Evolutionary conservation across 2,888 invertebrate genomes (phyloP).

Genomic region (Nemurella pictetii): DNA sequence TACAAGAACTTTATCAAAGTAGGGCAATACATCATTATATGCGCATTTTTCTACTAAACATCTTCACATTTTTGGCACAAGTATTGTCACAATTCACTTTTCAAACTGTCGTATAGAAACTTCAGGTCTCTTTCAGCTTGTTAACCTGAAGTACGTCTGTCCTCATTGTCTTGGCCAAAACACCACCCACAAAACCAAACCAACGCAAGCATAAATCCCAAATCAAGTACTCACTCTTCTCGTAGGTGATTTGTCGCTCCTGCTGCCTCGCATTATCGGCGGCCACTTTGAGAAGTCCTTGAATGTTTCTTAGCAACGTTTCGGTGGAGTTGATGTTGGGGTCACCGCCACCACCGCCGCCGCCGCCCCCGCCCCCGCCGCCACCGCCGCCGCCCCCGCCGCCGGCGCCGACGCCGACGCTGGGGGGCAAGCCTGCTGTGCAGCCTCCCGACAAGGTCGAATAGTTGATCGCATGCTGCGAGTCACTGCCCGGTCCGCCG

Average conservation of each 20-base stretch:
- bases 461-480: conserved; percentile 77
- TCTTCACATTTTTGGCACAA: too few species aligned
- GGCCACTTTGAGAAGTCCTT: conserved; percentile 94
- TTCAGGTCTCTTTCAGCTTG: too few species aligned
- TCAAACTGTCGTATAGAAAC: too few species aligned
- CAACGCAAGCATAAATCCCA: too few species aligned
- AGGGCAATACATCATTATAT: too few species aligned
- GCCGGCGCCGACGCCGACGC: conserved; percentile 52
- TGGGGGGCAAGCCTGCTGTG: conserved; percentile 58
- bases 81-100: too few species aligned
- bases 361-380: conserved; percentile 52
- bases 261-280: conserved; percentile 96
- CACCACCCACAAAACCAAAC: too few species aligned
- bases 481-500: conserved; percentile 52
- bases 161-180: too few species aligned
- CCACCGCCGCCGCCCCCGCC: conserved; percentile 54
- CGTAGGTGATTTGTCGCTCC: conserved; percentile 93
- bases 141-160: too few species aligned
- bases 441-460: conserved; percentile 71
- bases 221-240: conserved; percentile 84
- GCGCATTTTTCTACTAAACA: too few species aligned
- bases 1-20: too few species aligned
- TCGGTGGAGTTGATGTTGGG: conserved; percentile 82
- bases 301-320: conserved; percentile 91
- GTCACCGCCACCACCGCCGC: conserved; percentile 57